Percentiles rank a stretch among this genome's conserved stretches.
Conservation (phyloP, 37 sponge, comb jelly and placozoan genomes). For the Cliona cf. orientalis region DNA sequence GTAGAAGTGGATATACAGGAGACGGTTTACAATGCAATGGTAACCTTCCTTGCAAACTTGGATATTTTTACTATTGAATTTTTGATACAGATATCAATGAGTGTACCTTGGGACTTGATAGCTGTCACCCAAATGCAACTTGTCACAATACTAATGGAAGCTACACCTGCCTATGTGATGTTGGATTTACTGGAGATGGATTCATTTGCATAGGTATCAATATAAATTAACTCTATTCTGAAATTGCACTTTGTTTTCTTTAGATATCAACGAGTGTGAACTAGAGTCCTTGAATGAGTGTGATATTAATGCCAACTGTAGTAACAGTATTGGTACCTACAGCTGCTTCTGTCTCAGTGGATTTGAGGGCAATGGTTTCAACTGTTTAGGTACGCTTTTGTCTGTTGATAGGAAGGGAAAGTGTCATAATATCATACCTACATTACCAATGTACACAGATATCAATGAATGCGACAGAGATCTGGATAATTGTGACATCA, state of each 20-base stretch:
- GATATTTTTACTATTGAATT: no score
- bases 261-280: constrained; percentile 47
- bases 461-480: constrained; percentile 30
- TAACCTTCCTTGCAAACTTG: neutral
- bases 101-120: neutral
- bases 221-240: neutral
- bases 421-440: neutral
- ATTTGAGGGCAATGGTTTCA: constrained; percentile 16
- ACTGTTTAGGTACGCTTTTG: no score
- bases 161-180: neutral
- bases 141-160: constrained; percentile 19
- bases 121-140: constrained; percentile 30
- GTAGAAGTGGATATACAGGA: constrained; percentile 22
- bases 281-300: constrained; percentile 8
- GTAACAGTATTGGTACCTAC: constrained; percentile 39
- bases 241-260: neutral
- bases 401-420: neutral
- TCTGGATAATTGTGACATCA: constrained; percentile 13
- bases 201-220: neutral
- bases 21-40: constrained; percentile 10
- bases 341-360: constrained; percentile 46
- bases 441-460: constrained; percentile 11
- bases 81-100: constrained; percentile 3
- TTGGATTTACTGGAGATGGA: neutral
- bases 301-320: constrained; percentile 31